Percentiles rank a stretch among this genome's conserved stretches.
Conservation (phyloP, 2,113 vertebrate species). For the Pedetes capensis region DNA sequence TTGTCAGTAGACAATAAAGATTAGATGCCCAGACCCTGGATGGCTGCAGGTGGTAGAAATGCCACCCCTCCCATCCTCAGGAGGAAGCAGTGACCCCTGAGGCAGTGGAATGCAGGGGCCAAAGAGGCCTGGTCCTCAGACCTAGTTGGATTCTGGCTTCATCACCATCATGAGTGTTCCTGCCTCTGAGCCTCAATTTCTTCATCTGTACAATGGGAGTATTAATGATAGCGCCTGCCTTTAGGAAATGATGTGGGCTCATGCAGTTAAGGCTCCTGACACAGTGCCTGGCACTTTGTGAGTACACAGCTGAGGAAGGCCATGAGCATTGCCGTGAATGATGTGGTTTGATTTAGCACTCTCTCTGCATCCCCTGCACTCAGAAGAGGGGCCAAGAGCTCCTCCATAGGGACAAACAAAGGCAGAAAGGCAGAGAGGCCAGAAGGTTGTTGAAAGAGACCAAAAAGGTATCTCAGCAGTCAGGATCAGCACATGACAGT, state of each 20-base stretch:
- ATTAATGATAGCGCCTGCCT: neutral
- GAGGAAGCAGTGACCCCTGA: neutral
- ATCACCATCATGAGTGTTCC: neutral
- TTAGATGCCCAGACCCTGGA: neutral
- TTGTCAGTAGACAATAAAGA: too few relatives aligned
- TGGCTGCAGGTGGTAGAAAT: rapidly evolving
- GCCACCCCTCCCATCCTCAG: rapidly evolving
- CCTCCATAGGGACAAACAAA: neutral
- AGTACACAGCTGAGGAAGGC: rapidly evolving
- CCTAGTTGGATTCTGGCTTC: neutral
- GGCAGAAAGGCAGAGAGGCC: too few relatives aligned
- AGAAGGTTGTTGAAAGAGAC: neutral
- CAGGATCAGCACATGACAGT: neutral
- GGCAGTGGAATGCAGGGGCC: too few relatives aligned
- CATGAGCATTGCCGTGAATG: rapidly evolving
- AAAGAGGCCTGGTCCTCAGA: neutral
- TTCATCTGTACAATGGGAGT: neutral
- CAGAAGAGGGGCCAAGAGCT: neutral
- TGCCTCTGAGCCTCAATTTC: neutral
- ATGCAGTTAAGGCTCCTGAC: too few relatives aligned
- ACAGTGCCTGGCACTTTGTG: neutral
- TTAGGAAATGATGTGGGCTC: too few relatives aligned
- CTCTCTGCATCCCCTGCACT: neutral
- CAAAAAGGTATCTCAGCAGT: neutral
- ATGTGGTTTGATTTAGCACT: rapidly evolving